Percentiles rank a stretch among this genome's conserved stretches.
Evolutionary conservation across 2,888 invertebrate genomes (phyloP).

Genomic region (Drosophila sordidula): DNA sequence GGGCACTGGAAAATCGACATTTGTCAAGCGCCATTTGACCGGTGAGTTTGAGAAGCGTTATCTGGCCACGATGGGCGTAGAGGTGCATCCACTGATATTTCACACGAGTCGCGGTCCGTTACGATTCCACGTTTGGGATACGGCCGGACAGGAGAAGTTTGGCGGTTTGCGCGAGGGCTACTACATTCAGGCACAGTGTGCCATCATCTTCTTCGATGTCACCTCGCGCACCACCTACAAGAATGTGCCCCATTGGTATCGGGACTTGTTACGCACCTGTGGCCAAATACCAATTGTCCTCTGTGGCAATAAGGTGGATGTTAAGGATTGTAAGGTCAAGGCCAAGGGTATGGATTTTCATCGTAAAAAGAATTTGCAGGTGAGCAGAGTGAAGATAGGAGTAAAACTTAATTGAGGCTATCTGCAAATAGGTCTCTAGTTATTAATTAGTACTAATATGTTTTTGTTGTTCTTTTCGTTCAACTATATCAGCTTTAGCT

Average conservation of each 20-base stretch:
- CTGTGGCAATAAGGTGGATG: conserved; percentile 99
- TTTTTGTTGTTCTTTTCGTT: too few relatives aligned
- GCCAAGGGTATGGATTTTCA: conserved; percentile 99
- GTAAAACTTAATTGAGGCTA: too few relatives aligned
- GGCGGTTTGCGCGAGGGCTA: conserved; percentile 98
- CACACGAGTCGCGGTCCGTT: conserved; percentile 98
- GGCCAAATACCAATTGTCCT: conserved; percentile 99
- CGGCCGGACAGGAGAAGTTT: conserved; percentile 99
- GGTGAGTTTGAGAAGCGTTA: conserved; percentile 99
- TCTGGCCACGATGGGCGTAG: conserved; percentile 98
- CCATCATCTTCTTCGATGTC: conserved; percentile 99
- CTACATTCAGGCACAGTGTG: conserved; percentile 98
- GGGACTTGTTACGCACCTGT: conserved; percentile 98
- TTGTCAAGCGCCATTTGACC: conserved; percentile 98
- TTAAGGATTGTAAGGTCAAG: conserved; percentile 99
- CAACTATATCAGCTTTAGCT: too few relatives aligned
- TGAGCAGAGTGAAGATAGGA: not conserved
- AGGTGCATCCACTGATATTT: conserved; percentile 98
- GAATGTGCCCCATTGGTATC: conserved; percentile 99
- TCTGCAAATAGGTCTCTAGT: not conserved
- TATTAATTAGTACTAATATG: too few relatives aligned
- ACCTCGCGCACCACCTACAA: conserved; percentile 99
- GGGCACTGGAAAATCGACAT: conserved; percentile 99
- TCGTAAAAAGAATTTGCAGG: conserved; percentile 98
- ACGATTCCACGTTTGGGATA: conserved; percentile 99